These are phyloP conservation scores for Caenorhabditis tropicalis DNA, from an alignment of 1,140 invertebrate genomes.

Conservation along the genomic window DNA sequence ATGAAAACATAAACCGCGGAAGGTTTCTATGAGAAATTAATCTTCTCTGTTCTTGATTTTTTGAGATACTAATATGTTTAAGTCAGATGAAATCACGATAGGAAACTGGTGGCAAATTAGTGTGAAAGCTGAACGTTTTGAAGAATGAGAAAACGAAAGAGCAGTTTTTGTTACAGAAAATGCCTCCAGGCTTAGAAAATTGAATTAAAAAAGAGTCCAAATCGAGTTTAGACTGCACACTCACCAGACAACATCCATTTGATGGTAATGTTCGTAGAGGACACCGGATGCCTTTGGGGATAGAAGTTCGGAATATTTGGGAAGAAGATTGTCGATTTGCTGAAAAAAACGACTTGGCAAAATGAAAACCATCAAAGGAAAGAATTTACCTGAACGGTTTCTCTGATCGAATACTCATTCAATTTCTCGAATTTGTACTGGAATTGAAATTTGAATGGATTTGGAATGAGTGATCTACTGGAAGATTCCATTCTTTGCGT, in stretches of 20 bases:
- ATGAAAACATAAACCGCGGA: no score
- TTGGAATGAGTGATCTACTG: no score
- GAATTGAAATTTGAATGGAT: not conserved
- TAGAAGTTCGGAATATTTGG: not conserved
- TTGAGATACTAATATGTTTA: no score
- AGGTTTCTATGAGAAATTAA: no score
- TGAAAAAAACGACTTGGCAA: not conserved
- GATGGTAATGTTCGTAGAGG: constrained; percentile 36
- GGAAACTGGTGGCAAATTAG: not conserved
- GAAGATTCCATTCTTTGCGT: not conserved
- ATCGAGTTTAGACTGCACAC: not conserved
- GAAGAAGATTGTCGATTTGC: not conserved
- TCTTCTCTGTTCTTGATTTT: no score
- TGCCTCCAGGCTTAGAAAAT: not conserved
- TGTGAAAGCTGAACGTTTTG: constrained; percentile 16
- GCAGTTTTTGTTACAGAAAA: no score
- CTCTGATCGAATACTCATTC: not conserved
- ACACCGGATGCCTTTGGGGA: not conserved
- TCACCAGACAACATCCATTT: not conserved
- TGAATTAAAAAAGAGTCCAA: not conserved
- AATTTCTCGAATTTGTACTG: not conserved
- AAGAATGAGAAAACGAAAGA: not conserved
- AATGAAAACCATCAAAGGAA: not conserved
- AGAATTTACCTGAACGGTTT: not conserved
- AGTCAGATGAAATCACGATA: no score